Conservation (phyloP, 2,113 vertebrate species). For the Lagopus leucura region DNA sequence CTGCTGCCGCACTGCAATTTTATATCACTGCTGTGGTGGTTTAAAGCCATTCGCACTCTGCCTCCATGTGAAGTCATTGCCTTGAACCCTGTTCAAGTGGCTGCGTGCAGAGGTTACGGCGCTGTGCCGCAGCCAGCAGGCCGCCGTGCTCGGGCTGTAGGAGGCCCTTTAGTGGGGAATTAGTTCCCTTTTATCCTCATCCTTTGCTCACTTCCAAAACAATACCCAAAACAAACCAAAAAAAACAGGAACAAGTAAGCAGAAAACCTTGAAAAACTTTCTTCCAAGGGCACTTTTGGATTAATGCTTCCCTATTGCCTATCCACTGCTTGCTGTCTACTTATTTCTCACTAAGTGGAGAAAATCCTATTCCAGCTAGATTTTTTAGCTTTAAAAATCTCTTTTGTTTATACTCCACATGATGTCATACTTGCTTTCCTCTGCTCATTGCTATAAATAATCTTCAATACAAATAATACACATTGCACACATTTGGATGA, state of each 20-base stretch:
- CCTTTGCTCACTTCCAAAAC: conserved; percentile 2
- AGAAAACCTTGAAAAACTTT: conserved; percentile 11
- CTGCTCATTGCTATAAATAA: neutral
- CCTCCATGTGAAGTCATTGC: neutral
- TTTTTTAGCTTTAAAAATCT: neutral
- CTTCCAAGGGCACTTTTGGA: neutral
- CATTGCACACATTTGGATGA: neutral
- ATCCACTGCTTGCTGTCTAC: neutral
- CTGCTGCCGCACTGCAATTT: neutral
- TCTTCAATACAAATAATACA: neutral
- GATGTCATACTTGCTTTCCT: neutral
- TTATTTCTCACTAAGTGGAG: neutral
- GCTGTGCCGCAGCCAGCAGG: neutral
- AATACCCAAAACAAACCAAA: conserved; percentile 4
- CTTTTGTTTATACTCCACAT: neutral
- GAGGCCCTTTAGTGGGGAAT: conserved; percentile 13
- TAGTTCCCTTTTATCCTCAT: conserved; percentile 35
- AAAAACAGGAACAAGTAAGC: neutral
- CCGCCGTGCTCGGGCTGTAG: accelerated
- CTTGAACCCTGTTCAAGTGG: neutral
- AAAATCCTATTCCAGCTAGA: neutral
- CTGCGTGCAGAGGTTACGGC: neutral
- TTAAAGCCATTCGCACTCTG: neutral
- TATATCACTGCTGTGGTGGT: neutral
- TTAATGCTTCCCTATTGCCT: neutral